Evolutionary conservation across 23 tunicate genomes (phyloP).

Genomic region (Clavelina lepadiformis): DNA sequence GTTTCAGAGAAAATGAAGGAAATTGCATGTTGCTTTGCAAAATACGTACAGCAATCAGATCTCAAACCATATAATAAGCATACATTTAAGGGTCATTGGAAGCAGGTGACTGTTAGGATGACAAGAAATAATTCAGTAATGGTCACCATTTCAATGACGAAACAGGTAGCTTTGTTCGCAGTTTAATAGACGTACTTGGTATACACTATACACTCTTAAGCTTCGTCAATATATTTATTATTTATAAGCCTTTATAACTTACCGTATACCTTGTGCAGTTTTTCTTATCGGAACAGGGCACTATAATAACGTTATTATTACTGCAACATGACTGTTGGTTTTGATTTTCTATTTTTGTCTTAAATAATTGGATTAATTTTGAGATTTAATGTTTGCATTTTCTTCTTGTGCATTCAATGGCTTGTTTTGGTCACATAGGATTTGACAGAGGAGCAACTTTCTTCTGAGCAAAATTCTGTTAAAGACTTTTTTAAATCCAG

Average conservation of each 20-base stretch:
- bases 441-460: slow-evolving; percentile 34
- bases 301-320: no score
- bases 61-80: slow-evolving; percentile 37
- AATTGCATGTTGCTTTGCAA: slow-evolving; percentile 42
- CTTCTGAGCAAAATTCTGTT: slow-evolving; percentile 21
- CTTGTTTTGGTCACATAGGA: no score
- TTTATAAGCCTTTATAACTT: no score
- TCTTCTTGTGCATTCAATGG: background rate
- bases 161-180: slow-evolving; percentile 55
- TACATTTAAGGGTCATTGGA: slow-evolving; percentile 86
- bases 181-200: no score
- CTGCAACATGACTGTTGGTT: no score
- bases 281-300: no score
- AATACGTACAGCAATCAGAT: slow-evolving; percentile 49
- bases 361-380: no score
- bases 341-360: no score
- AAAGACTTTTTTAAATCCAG: slow-evolving; percentile 19
- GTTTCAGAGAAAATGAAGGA: slow-evolving; percentile 61
- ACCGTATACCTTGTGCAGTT: no score
- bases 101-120: slow-evolving; percentile 43
- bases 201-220: no score
- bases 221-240: no score
- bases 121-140: slow-evolving; percentile 21
- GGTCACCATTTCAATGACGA: slow-evolving; percentile 45
- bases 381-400: no score